Conservation (phyloP, 2,113 vertebrate species). For the Gavialis gangeticus region DNA sequence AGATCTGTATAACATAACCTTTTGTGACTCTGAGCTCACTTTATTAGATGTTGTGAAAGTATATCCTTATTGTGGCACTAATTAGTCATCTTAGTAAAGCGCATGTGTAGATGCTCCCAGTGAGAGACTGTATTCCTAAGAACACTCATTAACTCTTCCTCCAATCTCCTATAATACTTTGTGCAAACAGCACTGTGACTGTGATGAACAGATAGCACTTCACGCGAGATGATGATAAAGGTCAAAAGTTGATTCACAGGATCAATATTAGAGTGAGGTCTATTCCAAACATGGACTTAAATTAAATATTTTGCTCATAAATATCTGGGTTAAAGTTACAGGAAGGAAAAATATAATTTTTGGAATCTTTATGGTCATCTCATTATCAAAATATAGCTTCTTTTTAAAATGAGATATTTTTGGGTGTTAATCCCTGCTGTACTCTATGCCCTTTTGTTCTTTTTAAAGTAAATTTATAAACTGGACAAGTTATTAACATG, state of each 20-base stretch:
- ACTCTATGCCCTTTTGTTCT: neutral
- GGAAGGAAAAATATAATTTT: rapidly evolving
- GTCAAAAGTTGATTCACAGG: neutral
- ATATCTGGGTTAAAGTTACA: neutral
- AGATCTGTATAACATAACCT: no score
- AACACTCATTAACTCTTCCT: no score
- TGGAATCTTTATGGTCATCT: neutral
- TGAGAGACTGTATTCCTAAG: no score
- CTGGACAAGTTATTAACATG: neutral
- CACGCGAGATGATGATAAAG: neutral
- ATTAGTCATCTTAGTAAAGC: no score
- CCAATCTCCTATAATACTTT: no score
- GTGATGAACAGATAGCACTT: no score
- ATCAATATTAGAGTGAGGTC: neutral
- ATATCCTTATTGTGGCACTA: no score
- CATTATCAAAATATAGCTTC: neutral
- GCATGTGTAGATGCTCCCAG: no score
- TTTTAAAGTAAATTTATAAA: neutral
- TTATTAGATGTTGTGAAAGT: no score
- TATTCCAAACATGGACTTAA: neutral
- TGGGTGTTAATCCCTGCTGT: neutral
- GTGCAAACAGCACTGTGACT: no score
- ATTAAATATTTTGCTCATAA: neutral
- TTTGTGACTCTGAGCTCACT: no score
- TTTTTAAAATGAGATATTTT: neutral